Conservation (phyloP, 2,113 vertebrate species). For the Salvelinus fontinalis region DNA sequence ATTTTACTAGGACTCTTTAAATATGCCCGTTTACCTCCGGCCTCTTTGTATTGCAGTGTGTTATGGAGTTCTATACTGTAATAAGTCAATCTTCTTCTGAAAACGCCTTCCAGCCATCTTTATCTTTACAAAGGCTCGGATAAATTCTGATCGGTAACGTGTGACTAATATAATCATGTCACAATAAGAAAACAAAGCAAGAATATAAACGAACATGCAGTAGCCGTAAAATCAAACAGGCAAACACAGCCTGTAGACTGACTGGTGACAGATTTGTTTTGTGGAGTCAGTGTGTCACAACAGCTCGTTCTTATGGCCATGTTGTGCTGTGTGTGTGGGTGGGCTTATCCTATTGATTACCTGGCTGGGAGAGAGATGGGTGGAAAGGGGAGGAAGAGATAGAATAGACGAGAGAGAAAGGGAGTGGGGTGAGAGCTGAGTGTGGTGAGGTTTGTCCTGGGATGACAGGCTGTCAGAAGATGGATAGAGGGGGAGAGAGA, state of each 20-base stretch:
- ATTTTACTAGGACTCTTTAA: conserved; percentile 11
- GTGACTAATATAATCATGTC: background rate
- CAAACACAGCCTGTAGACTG: conserved; percentile 25
- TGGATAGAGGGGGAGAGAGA: conserved; percentile 5
- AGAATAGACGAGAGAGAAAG: background rate
- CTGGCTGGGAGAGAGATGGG: conserved; percentile 49
- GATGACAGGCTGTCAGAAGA: too few species aligned
- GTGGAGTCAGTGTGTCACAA: conserved; percentile 47
- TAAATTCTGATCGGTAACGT: background rate
- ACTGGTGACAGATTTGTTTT: conserved; percentile 61
- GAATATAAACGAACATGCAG: background rate
- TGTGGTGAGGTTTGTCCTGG: background rate
- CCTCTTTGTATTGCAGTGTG: background rate
- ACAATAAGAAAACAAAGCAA: background rate
- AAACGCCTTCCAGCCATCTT: background rate
- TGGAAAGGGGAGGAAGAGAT: conserved; percentile 5
- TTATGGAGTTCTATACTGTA: background rate
- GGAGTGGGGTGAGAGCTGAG: background rate
- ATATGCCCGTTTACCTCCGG: background rate
- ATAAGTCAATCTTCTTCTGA: background rate
- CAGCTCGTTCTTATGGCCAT: conserved; percentile 42
- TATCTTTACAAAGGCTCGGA: background rate
- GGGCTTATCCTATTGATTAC: conserved; percentile 70
- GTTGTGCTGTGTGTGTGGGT: conserved; percentile 58
- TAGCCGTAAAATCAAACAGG: conserved; percentile 21